Conservation (phyloP, 2,113 vertebrate species). For the Paracanthobrama guichenoti region DNA sequence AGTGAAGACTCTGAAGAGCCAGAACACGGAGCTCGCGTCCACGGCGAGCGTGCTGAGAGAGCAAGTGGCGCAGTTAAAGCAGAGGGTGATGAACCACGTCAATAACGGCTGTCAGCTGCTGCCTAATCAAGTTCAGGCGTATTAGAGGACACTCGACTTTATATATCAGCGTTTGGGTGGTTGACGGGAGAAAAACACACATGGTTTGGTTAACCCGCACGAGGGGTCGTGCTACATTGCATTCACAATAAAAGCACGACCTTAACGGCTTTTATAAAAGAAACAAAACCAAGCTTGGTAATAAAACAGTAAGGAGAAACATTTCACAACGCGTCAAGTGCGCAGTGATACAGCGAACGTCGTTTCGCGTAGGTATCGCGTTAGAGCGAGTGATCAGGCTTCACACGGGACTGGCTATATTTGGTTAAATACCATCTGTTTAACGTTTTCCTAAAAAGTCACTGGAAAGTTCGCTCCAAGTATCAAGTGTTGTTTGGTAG, state of each 20-base stretch:
- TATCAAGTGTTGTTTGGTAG: background rate
- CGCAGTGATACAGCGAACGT: background rate
- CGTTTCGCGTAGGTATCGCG: background rate
- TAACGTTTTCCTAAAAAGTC: background rate
- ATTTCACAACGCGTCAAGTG: background rate
- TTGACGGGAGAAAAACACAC: no score
- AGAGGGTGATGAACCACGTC: conserved; percentile 94
- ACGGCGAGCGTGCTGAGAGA: conserved; percentile 89
- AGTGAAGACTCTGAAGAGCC: conserved; percentile 90
- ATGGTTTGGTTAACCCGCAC: no score
- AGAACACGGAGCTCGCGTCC: conserved; percentile 93
- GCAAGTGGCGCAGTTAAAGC: conserved; percentile 94
- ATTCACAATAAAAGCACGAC: no score
- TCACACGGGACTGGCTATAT: background rate
- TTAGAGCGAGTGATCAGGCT: no score
- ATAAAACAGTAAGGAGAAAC: no score
- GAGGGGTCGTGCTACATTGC: no score
- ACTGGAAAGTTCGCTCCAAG: background rate
- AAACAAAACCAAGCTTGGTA: no score
- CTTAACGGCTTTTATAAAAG: no score
- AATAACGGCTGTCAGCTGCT: conserved; percentile 88
- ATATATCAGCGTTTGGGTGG: no score
- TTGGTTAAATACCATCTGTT: background rate
- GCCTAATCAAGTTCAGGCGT: conserved; percentile 71
- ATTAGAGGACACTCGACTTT: no score